These are phyloP conservation scores for Thelaira solivaga DNA, from an alignment of 2,888 invertebrate genomes.

Conservation along the genomic window DNA sequence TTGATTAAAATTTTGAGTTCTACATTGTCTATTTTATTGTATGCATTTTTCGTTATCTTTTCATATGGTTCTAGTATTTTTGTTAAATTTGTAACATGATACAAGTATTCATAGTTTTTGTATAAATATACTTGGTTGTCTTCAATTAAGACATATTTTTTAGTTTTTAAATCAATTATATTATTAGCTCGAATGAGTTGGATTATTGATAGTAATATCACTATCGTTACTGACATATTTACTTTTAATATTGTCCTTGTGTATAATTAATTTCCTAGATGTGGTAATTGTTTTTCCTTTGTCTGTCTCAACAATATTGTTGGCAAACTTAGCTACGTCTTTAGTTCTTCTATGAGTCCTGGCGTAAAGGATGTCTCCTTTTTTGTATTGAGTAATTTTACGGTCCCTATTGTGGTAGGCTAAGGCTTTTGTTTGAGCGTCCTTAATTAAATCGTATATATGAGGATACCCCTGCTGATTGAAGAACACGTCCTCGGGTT, in stretches of 20 bases:
- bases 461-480: neutral
- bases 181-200: no score
- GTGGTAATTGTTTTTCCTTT: slow-evolving; percentile 1
- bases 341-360: neutral
- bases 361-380: neutral
- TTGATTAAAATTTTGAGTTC: slow-evolving; percentile 3
- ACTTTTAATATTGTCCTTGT: neutral
- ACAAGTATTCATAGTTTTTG: slow-evolving; percentile 33
- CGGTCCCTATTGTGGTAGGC: neutral
- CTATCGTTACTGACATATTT: no score
- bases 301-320: neutral
- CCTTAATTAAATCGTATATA: neutral
- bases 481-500: neutral
- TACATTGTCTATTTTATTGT: neutral
- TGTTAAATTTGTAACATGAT: slow-evolving; percentile 14
- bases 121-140: slow-evolving; percentile 12
- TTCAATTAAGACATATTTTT: slow-evolving; percentile 33
- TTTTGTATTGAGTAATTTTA: neutral
- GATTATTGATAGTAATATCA: no score
- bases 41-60: neutral
- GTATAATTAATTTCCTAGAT: slow-evolving; percentile 1
- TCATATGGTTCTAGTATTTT: neutral
- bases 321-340: no score
- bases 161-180: slow-evolving; percentile 12
- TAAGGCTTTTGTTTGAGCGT: no score